Conservation (phyloP, 2,888 invertebrate genomes). For the Cremastobaeus sp. region DNA sequence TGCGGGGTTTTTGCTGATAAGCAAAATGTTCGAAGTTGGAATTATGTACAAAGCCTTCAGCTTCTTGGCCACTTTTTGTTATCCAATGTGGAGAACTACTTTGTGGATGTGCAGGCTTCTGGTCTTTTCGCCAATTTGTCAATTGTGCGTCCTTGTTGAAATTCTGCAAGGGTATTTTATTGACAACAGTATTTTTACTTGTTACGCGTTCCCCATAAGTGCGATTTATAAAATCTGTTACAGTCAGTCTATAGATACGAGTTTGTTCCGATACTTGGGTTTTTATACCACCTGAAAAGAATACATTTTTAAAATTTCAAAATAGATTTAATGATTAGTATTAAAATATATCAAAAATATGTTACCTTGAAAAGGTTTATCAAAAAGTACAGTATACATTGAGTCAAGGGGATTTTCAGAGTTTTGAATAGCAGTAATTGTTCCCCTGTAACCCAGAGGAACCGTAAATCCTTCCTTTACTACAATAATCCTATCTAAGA, state of each 20-base stretch:
- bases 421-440: constrained; percentile 85
- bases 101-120: too few relatives aligned
- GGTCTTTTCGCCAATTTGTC: constrained; percentile 3
- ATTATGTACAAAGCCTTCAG: too few relatives aligned
- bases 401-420: constrained; percentile 81
- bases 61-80: too few relatives aligned
- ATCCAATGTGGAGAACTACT: too few relatives aligned
- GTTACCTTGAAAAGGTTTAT: constrained; percentile 82
- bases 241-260: constrained; percentile 80
- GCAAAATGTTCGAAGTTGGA: too few relatives aligned
- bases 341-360: not conserved
- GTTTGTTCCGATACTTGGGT: constrained; percentile 78
- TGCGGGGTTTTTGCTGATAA: not conserved
- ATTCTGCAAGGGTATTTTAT: not conserved
- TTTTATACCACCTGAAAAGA: constrained; percentile 80
- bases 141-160: not conserved
- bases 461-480: constrained; percentile 86
- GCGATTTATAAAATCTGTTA: constrained; percentile 82
- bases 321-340: not conserved
- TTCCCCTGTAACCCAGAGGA: constrained; percentile 90
- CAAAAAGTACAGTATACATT: constrained; percentile 90
- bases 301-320: not conserved
- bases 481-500: constrained; percentile 92
- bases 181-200: not conserved
- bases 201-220: constrained; percentile 78